These are phyloP conservation scores for Bombus affinis DNA, from an alignment of 1,140 invertebrate genomes.

Conservation along the genomic window DNA sequence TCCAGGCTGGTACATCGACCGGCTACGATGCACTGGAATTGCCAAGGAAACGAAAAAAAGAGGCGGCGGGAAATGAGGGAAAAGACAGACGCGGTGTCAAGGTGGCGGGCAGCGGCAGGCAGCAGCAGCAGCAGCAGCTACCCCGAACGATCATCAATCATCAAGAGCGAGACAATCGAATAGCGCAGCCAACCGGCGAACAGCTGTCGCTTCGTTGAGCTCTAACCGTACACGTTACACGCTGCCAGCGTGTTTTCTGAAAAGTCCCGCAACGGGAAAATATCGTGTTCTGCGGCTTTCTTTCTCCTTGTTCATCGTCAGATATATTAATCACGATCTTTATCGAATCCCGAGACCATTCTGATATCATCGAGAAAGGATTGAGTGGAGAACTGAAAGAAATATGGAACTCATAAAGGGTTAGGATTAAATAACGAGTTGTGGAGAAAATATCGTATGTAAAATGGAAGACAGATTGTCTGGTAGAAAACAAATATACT, in stretches of 20 bases:
- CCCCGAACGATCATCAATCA: constrained; percentile 83
- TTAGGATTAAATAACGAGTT: background rate
- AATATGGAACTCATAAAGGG: background rate
- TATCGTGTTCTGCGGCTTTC: background rate
- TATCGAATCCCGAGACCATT: background rate
- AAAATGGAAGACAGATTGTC: background rate
- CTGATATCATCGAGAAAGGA: background rate
- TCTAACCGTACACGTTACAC: constrained; percentile 74
- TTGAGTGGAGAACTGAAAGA: background rate
- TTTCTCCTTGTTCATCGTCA: too few species aligned
- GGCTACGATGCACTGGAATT: constrained; percentile 56
- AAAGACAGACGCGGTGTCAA: constrained; percentile 67
- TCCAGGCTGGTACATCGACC: constrained; percentile 48
- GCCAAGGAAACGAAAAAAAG: constrained; percentile 65
- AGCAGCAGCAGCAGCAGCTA: constrained; percentile 71
- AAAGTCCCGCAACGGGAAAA: constrained; percentile 30
- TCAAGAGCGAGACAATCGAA: constrained; percentile 83
- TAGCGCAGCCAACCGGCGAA: constrained; percentile 79
- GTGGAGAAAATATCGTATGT: too few species aligned
- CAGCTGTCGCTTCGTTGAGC: constrained; percentile 81
- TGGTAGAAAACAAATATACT: background rate
- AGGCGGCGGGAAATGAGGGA: constrained; percentile 67
- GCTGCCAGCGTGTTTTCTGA: constrained; percentile 65
- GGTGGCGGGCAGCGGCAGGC: constrained; percentile 61
- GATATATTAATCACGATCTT: constrained; percentile 2